phyloP scores from a whole-genome alignment of 2,888 invertebrate genomes.

The Nipponacmea schrenckii region DNA sequence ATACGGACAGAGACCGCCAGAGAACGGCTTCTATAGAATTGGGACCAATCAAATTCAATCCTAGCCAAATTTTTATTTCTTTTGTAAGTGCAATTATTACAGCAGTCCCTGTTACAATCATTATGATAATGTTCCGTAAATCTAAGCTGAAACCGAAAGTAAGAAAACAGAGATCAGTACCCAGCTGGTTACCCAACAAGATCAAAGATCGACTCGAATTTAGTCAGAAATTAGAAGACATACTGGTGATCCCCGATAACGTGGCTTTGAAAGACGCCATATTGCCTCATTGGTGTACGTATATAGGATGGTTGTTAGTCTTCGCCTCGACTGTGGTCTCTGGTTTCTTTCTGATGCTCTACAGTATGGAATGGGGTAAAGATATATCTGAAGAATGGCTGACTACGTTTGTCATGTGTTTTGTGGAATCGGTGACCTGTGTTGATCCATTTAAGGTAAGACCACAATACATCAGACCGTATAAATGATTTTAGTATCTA shows the following conservation, averaged over 20 bases:
- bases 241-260: not conserved
- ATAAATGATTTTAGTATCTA: too few relatives aligned
- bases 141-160: constrained; percentile 29
- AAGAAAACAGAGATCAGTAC: not conserved
- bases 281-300: constrained; percentile 34
- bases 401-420: not conserved
- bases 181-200: not conserved
- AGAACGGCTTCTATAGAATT: constrained; percentile 34
- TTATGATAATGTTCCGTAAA: constrained; percentile 42
- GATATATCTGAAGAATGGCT: not conserved
- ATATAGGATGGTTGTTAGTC: constrained; percentile 41
- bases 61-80: constrained; percentile 39
- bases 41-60: constrained; percentile 40
- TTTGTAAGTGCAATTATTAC: constrained; percentile 39
- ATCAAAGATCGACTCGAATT: not conserved
- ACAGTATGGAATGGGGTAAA: constrained; percentile 4
- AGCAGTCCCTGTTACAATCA: constrained; percentile 33
- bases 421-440: not conserved
- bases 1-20: constrained; percentile 31
- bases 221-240: constrained; percentile 4
- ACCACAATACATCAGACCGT: too few relatives aligned
- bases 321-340: constrained; percentile 25
- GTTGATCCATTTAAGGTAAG: not conserved
- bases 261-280: constrained; percentile 20
- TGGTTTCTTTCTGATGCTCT: constrained; percentile 33